A percentile compares a stretch with the other conserved stretches of the same genome.
phyloP scores from a whole-genome alignment of 2,797 vertebrate genomes.

The Melanotaenia nigrans region DNA sequence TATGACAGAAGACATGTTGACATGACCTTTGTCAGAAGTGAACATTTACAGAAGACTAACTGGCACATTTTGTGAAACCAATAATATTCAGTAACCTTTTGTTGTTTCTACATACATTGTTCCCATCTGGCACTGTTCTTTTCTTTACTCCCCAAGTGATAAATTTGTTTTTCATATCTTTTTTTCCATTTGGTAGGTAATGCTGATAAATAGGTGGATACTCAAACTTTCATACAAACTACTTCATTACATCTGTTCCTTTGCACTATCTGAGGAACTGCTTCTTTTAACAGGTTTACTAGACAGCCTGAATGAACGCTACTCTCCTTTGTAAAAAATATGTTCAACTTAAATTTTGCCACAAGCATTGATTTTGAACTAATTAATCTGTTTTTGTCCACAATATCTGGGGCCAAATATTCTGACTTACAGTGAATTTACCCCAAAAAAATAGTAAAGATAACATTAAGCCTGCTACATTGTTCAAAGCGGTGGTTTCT shows the following conservation, averaged over 20 bases:
- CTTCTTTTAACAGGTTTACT: conserved; percentile 14
- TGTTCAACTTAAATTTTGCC: conserved; percentile 15
- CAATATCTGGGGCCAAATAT: conserved; percentile 1
- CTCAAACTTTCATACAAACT: conserved; percentile 13
- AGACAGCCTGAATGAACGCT: conserved; percentile 4
- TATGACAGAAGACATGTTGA: conserved; percentile 32
- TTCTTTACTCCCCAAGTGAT: conserved; percentile 7
- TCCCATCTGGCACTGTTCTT: conserved; percentile 34
- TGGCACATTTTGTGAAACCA: conserved; percentile 20
- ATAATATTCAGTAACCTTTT: conserved; percentile 15
- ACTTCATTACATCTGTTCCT: conserved; percentile 21
- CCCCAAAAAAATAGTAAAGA: conserved; percentile 2
- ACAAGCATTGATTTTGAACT: conserved; percentile 2
- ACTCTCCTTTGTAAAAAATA: conserved; percentile 28
- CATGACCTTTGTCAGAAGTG: conserved; percentile 7
- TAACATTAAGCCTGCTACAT: conserved; percentile 7
- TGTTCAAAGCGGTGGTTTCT: conserved; percentile 10
- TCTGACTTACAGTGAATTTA: conserved; percentile 10
- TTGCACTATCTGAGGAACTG: conserved; percentile 30
- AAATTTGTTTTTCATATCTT: background rate
- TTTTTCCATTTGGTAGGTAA: background rate
- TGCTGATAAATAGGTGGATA: conserved; percentile 12
- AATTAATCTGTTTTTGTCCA: conserved; percentile 6
- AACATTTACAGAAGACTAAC: conserved; percentile 1
- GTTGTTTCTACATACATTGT: conserved; percentile 30